Conservation (phyloP, 2,797 vertebrate genomes). For the Ataeniobius toweri region DNA sequence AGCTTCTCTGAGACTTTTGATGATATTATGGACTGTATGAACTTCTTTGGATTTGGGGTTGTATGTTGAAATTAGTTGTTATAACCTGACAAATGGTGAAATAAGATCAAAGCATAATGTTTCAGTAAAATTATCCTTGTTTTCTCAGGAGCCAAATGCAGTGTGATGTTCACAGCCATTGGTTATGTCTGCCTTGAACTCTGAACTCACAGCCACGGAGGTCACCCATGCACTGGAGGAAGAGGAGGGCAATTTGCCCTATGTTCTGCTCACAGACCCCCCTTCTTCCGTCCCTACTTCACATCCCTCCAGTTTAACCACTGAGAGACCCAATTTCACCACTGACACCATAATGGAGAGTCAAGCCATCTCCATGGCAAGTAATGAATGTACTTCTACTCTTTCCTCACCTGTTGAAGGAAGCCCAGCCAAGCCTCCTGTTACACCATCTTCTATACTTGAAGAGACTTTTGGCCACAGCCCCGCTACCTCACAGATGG, state of each 20-base stretch:
- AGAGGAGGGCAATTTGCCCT: conserved; percentile 12
- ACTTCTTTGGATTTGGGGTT: too few relatives aligned
- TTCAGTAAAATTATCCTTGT: not conserved
- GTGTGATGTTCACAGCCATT: conserved; percentile 9
- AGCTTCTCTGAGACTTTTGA: too few relatives aligned
- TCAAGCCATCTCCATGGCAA: conserved; percentile 61
- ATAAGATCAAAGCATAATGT: not conserved
- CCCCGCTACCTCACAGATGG: conserved; percentile 46
- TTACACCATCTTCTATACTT: conserved; percentile 13
- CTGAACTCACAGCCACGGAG: conserved; percentile 48
- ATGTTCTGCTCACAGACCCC: not conserved
- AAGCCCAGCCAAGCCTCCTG: conserved; percentile 59
- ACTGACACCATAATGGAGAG: conserved; percentile 34
- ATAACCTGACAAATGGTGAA: not conserved
- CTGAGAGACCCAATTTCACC: conserved; percentile 9
- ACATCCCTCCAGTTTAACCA: not conserved
- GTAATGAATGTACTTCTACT: conserved; percentile 25
- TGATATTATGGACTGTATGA: too few relatives aligned
- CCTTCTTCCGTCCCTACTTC: conserved; percentile 4
- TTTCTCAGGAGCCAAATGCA: conserved; percentile 52
- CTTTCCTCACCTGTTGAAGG: conserved; percentile 67
- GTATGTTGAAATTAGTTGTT: not conserved
- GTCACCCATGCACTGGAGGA: conserved; percentile 26
- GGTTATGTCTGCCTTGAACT: conserved; percentile 46
- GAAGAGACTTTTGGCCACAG: conserved; percentile 32